These are phyloP conservation scores for Catostomus latipinnis DNA, from an alignment of 2,797 vertebrate species.

Conservation along the genomic window DNA sequence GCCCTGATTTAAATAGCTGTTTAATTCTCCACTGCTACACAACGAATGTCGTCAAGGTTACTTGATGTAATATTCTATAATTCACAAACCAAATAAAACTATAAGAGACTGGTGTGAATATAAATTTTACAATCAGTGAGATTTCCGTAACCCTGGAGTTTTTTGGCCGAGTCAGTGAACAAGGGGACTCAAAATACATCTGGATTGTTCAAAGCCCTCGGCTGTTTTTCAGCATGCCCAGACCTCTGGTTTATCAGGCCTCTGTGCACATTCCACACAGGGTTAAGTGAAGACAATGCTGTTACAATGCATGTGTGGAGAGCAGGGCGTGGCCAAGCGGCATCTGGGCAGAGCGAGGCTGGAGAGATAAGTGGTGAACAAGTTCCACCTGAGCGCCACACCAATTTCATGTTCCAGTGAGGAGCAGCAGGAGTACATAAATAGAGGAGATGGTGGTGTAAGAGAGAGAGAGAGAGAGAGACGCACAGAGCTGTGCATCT, in stretches of 20 bases:
- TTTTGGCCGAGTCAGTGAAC: neutral
- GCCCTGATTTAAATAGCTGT: neutral
- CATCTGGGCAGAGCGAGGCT: no score
- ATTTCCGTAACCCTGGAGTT: neutral
- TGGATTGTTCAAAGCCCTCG: slow-evolving; percentile 16
- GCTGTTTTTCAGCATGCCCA: slow-evolving; percentile 20
- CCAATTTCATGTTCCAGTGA: no score
- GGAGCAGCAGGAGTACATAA: no score
- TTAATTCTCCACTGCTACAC: neutral
- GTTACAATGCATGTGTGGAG: slow-evolving; percentile 8
- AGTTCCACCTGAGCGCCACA: no score
- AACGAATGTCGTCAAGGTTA: slow-evolving; percentile 13
- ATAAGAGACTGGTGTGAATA: slow-evolving; percentile 1
- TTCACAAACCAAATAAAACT: slow-evolving; percentile 10
- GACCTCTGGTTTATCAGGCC: slow-evolving; percentile 38
- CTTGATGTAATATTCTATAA: slow-evolving; percentile 11
- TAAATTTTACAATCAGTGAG: slow-evolving; percentile 8
- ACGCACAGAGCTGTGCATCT: no score
- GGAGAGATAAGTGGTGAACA: no score
- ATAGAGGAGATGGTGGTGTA: no score
- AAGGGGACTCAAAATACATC: neutral
- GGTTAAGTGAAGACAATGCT: slow-evolving; percentile 25
- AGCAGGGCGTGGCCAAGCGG: no score
- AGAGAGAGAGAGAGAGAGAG: no score
- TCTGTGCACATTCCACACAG: slow-evolving; percentile 28